Evolutionary conservation across 2,113 vertebrate genomes (phyloP), one percentile per base, ranked within the genome.

Genomic region (Sapajus apella): DNA sequence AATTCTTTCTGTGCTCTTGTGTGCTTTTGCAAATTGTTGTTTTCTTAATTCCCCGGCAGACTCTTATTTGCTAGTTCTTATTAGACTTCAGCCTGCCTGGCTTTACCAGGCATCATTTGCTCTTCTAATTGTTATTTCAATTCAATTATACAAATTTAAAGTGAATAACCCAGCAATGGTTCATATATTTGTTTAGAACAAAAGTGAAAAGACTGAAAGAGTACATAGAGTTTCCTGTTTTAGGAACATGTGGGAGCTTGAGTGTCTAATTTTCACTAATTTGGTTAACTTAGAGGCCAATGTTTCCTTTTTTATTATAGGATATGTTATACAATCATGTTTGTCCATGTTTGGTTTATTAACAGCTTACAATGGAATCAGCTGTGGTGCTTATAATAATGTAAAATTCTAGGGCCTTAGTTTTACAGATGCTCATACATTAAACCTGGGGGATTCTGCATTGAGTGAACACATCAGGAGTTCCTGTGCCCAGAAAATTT

Each of bases 101-200:
- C 86, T 95, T 18, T 21, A 47, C 6, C 3, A 72, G 61, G 20
- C 35, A 16, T 86, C 18, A 58, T 86, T 75, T 6, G 9, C 27
- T 96, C 58, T 95, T 66, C 68, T 72, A 64, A 94, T 80, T 92
- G 43, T 50, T 35, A 3, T 70, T 91, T 87, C 64, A n/a, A 87
- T 79, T 95, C 72, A 96, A 87, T 96, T 96, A 52, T 58, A 91
- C 84, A 95, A 73, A 87, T 35, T 82, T 64, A 56, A 97, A 95
- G 90, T 61, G 43, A 84, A 94, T 47, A 75, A 87, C 27, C 32
- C 76, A 66, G 43, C 27, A 61, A 43, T 25, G 8, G 3, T 50
- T 77, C 91, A 55, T 73, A n/a, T 2, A 21, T 23, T 96, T 70
- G n/a, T 66, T 91, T 94, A 72, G 85, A 92, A 83, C 73, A 86